These are phyloP conservation scores for Drosophila phalerata DNA, from an alignment of 2,888 invertebrate genomes.

Conservation along the genomic window DNA sequence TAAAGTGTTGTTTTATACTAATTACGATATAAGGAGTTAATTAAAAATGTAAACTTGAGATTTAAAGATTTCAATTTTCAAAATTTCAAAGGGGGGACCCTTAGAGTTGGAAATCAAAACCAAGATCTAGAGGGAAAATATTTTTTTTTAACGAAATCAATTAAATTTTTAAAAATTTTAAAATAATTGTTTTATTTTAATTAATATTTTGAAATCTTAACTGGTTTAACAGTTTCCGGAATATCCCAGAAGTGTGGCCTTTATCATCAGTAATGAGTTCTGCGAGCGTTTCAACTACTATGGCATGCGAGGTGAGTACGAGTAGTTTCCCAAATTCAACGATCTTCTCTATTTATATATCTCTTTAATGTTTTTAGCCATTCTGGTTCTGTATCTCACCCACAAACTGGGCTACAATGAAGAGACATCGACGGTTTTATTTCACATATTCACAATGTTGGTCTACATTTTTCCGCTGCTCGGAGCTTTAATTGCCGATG, in stretches of 20 bases:
- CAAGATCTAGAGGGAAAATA: too few species aligned
- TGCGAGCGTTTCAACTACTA: conserved; percentile 99
- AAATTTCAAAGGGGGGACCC: too few species aligned
- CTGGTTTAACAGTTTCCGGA: conserved; percentile 4
- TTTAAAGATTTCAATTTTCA: too few species aligned
- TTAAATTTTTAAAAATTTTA: too few species aligned
- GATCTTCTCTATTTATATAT: conserved; percentile 57
- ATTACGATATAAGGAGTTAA: too few species aligned
- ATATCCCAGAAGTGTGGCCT: conserved; percentile 95
- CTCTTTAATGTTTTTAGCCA: conserved; percentile 88
- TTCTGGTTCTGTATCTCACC: conserved; percentile 94
- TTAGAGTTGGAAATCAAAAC: too few species aligned
- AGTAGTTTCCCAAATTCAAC: not conserved
- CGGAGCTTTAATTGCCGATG: conserved; percentile 98
- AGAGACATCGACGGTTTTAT: conserved; percentile 93
- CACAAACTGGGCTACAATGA: conserved; percentile 91
- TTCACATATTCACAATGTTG: conserved; percentile 95
- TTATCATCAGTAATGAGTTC: conserved; percentile 98
- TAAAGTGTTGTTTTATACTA: too few species aligned
- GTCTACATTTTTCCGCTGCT: conserved; percentile 88
- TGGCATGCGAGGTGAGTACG: conserved; percentile 96
- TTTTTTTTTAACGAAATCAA: too few species aligned
- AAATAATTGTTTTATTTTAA: not conserved
- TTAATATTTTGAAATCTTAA: too few species aligned
- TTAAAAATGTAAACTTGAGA: too few species aligned